A percentile compares a stretch with the other conserved stretches of the same genome.
phyloP scores from a whole-genome alignment of 2,797 vertebrate genomes.

The Pteronotus mesoamericanus region DNA sequence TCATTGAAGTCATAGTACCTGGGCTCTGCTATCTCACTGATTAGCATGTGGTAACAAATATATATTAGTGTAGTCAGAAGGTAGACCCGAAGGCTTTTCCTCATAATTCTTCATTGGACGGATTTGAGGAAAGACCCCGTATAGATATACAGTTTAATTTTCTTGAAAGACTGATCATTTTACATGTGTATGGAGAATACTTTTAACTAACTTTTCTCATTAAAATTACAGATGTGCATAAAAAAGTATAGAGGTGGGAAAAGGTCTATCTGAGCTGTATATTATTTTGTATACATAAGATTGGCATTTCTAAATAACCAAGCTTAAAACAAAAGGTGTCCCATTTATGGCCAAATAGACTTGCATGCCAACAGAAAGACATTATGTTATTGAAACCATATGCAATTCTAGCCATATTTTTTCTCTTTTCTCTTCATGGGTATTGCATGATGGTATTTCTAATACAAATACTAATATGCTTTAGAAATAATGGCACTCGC shows the following conservation, averaged over 20 bases:
- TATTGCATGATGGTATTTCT: constrained; percentile 84
- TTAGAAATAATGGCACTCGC: constrained; percentile 83
- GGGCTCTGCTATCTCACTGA: constrained; percentile 51
- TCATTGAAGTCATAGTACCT: background rate
- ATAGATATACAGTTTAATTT: constrained; percentile 35
- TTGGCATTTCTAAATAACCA: constrained; percentile 64
- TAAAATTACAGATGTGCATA: constrained; percentile 53
- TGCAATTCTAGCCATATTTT: constrained; percentile 78
- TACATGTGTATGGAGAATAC: constrained; percentile 19
- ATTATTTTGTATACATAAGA: constrained; percentile 70
- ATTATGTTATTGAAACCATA: constrained; percentile 79
- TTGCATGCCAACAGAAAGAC: constrained; percentile 83
- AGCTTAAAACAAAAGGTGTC: constrained; percentile 68
- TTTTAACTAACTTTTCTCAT: constrained; percentile 45
- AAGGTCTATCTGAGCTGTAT: constrained; percentile 39
- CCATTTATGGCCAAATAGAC: constrained; percentile 74
- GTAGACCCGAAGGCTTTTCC: constrained; percentile 27
- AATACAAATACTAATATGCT: constrained; percentile 83
- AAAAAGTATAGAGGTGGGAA: constrained; percentile 38
- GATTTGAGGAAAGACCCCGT: constrained; percentile 32
- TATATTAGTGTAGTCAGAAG: constrained; percentile 19
- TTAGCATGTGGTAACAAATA: constrained; percentile 47
- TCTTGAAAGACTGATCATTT: constrained; percentile 38
- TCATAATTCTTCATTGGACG: background rate
- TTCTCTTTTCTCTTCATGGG: constrained; percentile 82